A percentile compares a stretch with the other conserved stretches of the same genome.
These are phyloP conservation scores for Chloroclysta siterata DNA, from an alignment of 2,888 invertebrate genomes.

Conservation along the genomic window DNA sequence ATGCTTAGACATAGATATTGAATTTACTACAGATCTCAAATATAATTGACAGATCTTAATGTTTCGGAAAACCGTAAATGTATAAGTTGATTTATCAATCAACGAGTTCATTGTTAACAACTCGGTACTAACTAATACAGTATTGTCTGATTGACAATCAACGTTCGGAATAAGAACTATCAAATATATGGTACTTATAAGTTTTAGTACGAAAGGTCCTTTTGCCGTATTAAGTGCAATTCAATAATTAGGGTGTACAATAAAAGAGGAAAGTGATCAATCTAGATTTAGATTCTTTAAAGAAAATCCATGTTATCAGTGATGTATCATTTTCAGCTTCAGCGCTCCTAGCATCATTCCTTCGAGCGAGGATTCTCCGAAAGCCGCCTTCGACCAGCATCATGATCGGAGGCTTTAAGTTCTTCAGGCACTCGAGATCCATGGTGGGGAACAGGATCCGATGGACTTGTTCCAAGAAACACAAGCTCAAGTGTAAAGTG, in stretches of 20 bases:
- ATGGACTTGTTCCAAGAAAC: conserved; percentile 78
- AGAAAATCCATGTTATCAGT: background rate
- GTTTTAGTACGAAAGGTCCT: too few species aligned
- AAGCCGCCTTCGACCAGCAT: conserved; percentile 65
- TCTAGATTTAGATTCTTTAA: too few species aligned
- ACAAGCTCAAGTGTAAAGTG: conserved; percentile 74
- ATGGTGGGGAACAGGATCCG: conserved; percentile 72
- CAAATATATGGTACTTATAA: background rate
- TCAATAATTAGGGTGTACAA: background rate
- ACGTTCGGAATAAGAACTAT: background rate
- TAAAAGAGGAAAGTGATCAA: too few species aligned
- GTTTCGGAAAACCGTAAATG: too few species aligned
- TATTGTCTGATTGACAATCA: background rate
- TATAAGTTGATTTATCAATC: too few species aligned
- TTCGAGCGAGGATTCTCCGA: conserved; percentile 61
- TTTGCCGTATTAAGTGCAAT: background rate
- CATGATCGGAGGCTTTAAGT: conserved; percentile 72
- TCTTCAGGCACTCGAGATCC: conserved; percentile 74
- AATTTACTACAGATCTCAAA: too few species aligned
- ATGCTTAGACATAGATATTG: too few species aligned
- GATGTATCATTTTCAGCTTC: conserved; percentile 26
- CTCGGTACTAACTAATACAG: too few species aligned
- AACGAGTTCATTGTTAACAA: too few species aligned
- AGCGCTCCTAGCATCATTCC: conserved; percentile 66
- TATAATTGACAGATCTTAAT: too few species aligned